Evolutionary conservation across 2,113 vertebrate genomes (phyloP).

Genomic region (Zosterops lateralis): DNA sequence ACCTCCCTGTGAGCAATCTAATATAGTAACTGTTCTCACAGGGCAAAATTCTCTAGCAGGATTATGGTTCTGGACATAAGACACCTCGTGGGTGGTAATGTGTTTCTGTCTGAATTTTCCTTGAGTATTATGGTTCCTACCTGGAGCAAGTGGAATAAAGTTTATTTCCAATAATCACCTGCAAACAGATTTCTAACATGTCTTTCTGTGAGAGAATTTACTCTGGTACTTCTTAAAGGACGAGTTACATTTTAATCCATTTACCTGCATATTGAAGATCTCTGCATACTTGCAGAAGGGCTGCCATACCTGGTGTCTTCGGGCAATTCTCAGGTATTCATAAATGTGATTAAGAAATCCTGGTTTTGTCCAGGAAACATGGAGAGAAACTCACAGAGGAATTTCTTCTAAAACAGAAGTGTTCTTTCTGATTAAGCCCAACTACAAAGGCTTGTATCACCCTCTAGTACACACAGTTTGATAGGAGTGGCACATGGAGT

Average conservation of each 20-base stretch:
- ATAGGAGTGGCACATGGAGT: not conserved
- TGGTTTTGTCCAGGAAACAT: not conserved
- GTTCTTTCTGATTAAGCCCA: not conserved
- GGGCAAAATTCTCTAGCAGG: not conserved
- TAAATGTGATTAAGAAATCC: not conserved
- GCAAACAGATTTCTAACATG: not conserved
- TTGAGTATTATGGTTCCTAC: not conserved
- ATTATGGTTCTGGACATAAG: not conserved
- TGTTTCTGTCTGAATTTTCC: not conserved
- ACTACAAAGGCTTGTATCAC: not conserved
- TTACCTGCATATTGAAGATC: not conserved
- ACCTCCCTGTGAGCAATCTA: not conserved
- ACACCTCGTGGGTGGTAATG: not conserved
- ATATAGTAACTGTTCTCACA: not conserved
- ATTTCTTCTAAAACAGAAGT: not conserved
- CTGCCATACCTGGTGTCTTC: not conserved
- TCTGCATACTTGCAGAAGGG: not conserved
- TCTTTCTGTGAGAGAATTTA: not conserved
- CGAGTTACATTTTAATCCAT: not conserved
- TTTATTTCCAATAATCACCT: not conserved
- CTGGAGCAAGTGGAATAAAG: not conserved
- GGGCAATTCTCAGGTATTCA: not conserved
- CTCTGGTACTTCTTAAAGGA: not conserved
- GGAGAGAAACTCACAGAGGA: not conserved
- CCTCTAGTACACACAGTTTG: not conserved